A percentile compares a stretch with the other conserved stretches of the same genome.
phyloP scores from a whole-genome alignment of 2,888 invertebrate genomes.

The Chrysolina haemoptera region DNA sequence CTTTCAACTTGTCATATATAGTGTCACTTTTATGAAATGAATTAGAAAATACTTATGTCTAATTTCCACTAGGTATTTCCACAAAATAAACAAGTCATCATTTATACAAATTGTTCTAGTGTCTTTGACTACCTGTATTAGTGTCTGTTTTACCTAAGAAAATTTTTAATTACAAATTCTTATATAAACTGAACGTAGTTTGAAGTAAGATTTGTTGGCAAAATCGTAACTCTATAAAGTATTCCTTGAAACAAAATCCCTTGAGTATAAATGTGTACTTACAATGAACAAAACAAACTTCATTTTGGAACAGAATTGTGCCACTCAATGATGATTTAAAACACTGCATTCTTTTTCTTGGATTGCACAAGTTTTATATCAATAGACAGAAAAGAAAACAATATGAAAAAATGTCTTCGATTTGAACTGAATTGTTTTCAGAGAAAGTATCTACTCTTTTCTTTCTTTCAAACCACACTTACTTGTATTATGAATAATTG shows the following conservation, averaged over 20 bases:
- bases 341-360: background rate
- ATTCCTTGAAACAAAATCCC: background rate
- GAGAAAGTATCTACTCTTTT: conserved; percentile 1
- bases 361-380: background rate
- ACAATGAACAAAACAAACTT: background rate
- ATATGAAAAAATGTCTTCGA: background rate
- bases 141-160: too few relatives aligned
- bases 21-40: too few relatives aligned
- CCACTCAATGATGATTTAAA: background rate
- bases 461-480: background rate
- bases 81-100: too few relatives aligned
- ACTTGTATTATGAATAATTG: background rate
- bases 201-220: too few relatives aligned
- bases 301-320: background rate
- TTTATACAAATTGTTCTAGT: too few relatives aligned
- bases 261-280: background rate
- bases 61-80: too few relatives aligned
- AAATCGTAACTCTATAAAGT: too few relatives aligned
- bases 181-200: too few relatives aligned
- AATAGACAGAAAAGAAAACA: background rate
- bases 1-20: too few relatives aligned
- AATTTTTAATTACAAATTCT: too few relatives aligned
- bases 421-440: background rate
- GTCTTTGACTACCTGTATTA: too few relatives aligned
- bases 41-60: too few relatives aligned